These are phyloP conservation scores for Gisinianus flammeolus DNA, from an alignment of 2,888 invertebrate genomes.

Conservation along the genomic window DNA sequence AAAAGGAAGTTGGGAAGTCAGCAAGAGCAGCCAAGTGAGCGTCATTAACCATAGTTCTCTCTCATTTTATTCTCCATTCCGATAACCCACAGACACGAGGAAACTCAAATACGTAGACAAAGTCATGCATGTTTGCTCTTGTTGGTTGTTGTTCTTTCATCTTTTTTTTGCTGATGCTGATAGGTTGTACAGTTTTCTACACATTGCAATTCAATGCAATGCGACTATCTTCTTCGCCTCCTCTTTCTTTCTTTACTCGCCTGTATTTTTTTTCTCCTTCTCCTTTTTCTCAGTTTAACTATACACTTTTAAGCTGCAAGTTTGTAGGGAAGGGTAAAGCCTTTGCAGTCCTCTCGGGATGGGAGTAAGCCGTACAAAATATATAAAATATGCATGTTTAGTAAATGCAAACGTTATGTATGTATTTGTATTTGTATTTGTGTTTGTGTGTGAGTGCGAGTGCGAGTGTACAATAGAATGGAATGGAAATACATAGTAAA, in stretches of 20 bases:
- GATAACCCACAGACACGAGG: background rate
- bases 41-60: conserved; percentile 19
- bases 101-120: background rate
- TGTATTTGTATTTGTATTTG: background rate
- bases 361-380: conserved; percentile 13
- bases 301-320: background rate
- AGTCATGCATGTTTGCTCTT: too few relatives aligned
- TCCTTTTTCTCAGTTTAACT: background rate
- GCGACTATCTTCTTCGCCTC: too few relatives aligned
- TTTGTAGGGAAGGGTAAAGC: background rate
- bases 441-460: background rate
- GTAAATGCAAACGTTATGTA: conserved; percentile 6
- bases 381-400: conserved; percentile 31
- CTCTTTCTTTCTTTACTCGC: too few relatives aligned
- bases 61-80: background rate
- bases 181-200: too few relatives aligned
- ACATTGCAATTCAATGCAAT: too few relatives aligned
- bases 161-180: too few relatives aligned
- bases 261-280: background rate
- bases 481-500: too few relatives aligned
- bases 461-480: background rate
- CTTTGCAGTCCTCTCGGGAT: conserved; percentile 16
- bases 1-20: conserved; percentile 4
- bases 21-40: conserved; percentile 3
- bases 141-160: too few relatives aligned